Percentiles rank a stretch among this genome's conserved stretches.
These are phyloP conservation scores for Enteromius mattozi DNA, from an alignment of 2,797 vertebrate species.

Conservation along the genomic window DNA sequence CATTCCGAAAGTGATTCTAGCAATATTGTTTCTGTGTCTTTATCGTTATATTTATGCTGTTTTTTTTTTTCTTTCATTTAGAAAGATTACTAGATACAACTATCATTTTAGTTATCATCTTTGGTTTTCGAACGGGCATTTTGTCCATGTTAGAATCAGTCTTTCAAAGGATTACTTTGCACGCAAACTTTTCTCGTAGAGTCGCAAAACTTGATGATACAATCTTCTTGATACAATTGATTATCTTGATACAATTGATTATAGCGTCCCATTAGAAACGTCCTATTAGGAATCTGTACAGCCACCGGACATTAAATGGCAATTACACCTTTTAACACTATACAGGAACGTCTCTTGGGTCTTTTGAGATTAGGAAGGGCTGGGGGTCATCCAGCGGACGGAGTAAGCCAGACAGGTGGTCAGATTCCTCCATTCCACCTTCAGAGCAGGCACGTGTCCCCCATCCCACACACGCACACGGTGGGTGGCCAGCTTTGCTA, in stretches of 20 bases:
- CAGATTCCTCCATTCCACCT: constrained; percentile 12
- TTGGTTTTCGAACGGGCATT: neutral
- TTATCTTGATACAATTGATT: neutral
- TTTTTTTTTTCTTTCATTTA: neutral
- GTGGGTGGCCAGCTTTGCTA: constrained; percentile 51
- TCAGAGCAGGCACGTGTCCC: constrained; percentile 6
- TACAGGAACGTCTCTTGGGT: neutral
- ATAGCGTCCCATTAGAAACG: neutral
- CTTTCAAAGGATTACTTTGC: neutral
- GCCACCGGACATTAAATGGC: neutral
- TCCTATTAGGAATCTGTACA: neutral
- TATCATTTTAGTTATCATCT: neutral
- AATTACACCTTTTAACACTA: neutral
- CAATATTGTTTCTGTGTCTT: neutral
- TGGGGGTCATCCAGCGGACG: constrained; percentile 22
- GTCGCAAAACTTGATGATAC: too few relatives aligned
- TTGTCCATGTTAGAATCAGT: neutral
- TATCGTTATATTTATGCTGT: neutral
- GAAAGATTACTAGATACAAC: neutral
- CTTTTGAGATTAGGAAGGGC: constrained; percentile 36
- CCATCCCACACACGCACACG: constrained; percentile 1
- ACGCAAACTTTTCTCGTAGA: too few relatives aligned
- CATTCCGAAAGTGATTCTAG: neutral
- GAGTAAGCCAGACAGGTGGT: constrained; percentile 42
- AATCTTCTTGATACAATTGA: neutral